Evolutionary conservation across 2,888 invertebrate species (phyloP), one percentile per base, ranked within the genome.

Genomic region (Digitonthophagus gazella): DNA sequence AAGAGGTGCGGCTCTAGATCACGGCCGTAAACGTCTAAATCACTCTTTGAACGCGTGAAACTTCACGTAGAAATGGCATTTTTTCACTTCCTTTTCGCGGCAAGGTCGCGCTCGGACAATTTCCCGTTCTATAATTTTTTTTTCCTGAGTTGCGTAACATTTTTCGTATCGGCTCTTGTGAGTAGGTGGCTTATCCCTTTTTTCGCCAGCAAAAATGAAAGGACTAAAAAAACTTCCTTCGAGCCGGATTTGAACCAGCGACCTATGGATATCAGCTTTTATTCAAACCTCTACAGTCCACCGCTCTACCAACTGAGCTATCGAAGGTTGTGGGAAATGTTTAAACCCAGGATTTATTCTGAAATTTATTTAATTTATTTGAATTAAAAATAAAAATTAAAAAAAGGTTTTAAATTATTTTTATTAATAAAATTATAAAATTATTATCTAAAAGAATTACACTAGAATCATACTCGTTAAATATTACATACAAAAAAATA

Each of bases 191-290:
- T n/a, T 6, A 44, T 44, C 28, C 8, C 11, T 44, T 44, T 6
- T 22, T 22, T 22, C 3, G 2, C 28, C n/a, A n/a, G 28, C 11
- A 8, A 44, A 44, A 44, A 44, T 11, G 28, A 2, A 4, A 44
- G 11, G 11, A 8, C 11, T 44, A 73, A 74, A 77, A 75, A 75
- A 72, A 63, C 75, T 64, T 87, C 87, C 86, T 87, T 87, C 87
- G 87, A 87, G 86, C 87, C 87, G 87, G 87, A 87, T 87, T 87
- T 87, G 87, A 87, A 87, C 87, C 87, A 87, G 87, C 86, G 87
- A 88, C 87, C 87, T 87, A 87, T 87, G 87, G 87, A 88, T 87
- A 44, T 44, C 28, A 44, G 28, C 28, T 44, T n/a, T n/a, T n/a
- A n/a, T n/a, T n/a, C n/a, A n/a, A n/a, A 18, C 61, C 18, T 19